Evolutionary conservation across 2,797 vertebrate genomes (phyloP), one percentile per base, ranked within the genome.

Genomic region (Chiroxiphia lanceolata): DNA sequence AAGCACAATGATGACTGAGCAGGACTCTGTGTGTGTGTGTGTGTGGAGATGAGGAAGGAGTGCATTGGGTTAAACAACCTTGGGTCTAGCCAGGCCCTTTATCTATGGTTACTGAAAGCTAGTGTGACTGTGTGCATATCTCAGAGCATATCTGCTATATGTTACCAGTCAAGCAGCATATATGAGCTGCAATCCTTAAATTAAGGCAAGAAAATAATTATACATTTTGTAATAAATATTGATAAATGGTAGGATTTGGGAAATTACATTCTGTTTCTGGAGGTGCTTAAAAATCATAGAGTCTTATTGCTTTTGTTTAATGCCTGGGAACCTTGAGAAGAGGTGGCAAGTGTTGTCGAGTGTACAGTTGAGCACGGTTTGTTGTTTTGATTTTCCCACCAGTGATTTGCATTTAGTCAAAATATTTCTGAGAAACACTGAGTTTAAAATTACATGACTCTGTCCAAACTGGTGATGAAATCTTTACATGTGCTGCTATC

Each of bases 1-100:
- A 60, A 65, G 27, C 9, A 57, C 1, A 0, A 23, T 1, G 6
- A 40, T 1, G 1, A 19, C 51, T 84, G 68, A 72, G 15, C 47
- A 77, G 53, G 56, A n/a, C 6, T 40, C 7, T 50, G 13, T 70
- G 10, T 45, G 21, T n/a, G n/a, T n/a, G n/a, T 3, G 25, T 44
- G 20, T 33, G 3, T 64, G 22, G 60, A 77, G 34, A 20, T 63
- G 10, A 25, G 21, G 14, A 76, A 48, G 10, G 42, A 29, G 5
- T 17, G 33, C 1, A 0, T 47, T 77, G 31, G 26, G 19, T 77
- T 69, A 53, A 90, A 44, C 9, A 51, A 11, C 67, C 15, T 56
- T 64, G 60, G 26, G 53, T 87, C 48, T 60, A 79, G 17, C 11
- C 61, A 79, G n/a, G 15, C 38, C 31, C 68, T 87, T 72, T 69